Evolutionary conservation across 2,113 vertebrate genomes (phyloP), one percentile per base, ranked within the genome.

Genomic region (Vanacampus margaritifer): DNA sequence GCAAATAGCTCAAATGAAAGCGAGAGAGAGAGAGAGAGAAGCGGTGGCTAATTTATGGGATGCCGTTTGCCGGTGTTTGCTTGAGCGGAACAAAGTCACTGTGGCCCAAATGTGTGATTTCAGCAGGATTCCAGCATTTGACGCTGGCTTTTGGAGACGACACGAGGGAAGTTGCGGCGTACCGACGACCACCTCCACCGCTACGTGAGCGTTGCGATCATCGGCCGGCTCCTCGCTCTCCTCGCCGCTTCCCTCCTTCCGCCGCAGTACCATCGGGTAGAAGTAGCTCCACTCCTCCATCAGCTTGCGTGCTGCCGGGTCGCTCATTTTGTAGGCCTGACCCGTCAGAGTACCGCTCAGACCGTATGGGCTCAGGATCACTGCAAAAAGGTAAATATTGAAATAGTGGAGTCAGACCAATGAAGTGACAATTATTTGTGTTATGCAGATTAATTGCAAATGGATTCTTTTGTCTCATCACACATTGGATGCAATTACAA

Each of bases 211-310:
- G 90, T 94, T 94, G 8, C 90, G 92, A 63, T 97, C 94, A 24
- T 93, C 94, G 28, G 90, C 89, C 79, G 92, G 86, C 68, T 87
- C 72, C 81, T 91, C 84, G 89, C 93, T 83, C 87, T 94, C 79
- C 91, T 86, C 85, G 28, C 65, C 73, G 6, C 76, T 45, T 48
- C 79, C 75, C 13, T 88, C 87, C 70, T 71, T 86, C 26, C 78
- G 84, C 87, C 91, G 94, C 69, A 98, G 92, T 78, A 97, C 96
- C 92, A 94, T 94, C 7, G 97, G 97, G 84, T 99, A 99, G 84
- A 99, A 99, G 87, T 95, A 95, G 84, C 95, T 96, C 97, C 97
- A 99, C 72, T 99, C 97, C 86, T 99, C 97, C 66, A 99, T 95
- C 72, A 99, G 73, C 74, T 97, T 98, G 2, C 94, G 90, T 19